Percentiles rank a stretch among this genome's conserved stretches.
Conservation (phyloP, 2,888 invertebrate genomes). For the Euphydryas editha region DNA sequence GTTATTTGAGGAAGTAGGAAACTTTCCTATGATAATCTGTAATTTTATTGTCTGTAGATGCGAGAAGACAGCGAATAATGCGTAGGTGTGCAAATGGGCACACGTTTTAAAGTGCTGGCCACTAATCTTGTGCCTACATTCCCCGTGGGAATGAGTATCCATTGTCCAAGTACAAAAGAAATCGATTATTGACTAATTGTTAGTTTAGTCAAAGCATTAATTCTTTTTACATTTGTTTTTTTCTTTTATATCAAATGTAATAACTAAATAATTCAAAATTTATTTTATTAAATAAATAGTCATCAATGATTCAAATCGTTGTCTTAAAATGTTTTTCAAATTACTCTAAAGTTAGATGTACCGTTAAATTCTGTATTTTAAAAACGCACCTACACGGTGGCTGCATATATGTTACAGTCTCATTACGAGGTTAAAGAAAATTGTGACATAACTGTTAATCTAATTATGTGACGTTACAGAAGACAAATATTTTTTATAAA, state of each 20-base stretch:
- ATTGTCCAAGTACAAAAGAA: conserved; percentile 31
- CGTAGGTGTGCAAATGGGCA: conserved; percentile 27
- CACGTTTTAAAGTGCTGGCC: conserved; percentile 22
- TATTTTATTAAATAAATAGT: conserved; percentile 2
- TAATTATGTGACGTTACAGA: conserved; percentile 66
- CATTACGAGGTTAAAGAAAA: conserved; percentile 51
- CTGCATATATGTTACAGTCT: conserved; percentile 56
- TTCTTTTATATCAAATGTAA: conserved; percentile 3
- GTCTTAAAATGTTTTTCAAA: conserved; percentile 33
- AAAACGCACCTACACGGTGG: conserved; percentile 66
- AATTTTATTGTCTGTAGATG: conserved; percentile 28
- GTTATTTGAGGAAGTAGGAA: conserved; percentile 10
- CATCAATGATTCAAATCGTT: conserved; percentile 20
- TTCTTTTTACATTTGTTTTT: background rate
- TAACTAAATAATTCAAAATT: background rate
- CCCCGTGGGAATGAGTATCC: conserved; percentile 23
- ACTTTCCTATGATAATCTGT: conserved; percentile 21
- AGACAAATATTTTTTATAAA: background rate
- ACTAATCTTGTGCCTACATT: conserved; percentile 22
- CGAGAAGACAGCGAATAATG: conserved; percentile 19
- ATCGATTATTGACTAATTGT: conserved; percentile 28
- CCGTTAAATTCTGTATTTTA: conserved; percentile 81
- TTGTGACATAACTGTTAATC: conserved; percentile 69
- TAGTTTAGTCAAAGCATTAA: conserved; percentile 2
- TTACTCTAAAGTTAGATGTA: conserved; percentile 50